Evolutionary conservation across 2,113 vertebrate species (phyloP), one percentile per base, ranked within the genome.

Genomic region (Tachysurus fulvidraco): DNA sequence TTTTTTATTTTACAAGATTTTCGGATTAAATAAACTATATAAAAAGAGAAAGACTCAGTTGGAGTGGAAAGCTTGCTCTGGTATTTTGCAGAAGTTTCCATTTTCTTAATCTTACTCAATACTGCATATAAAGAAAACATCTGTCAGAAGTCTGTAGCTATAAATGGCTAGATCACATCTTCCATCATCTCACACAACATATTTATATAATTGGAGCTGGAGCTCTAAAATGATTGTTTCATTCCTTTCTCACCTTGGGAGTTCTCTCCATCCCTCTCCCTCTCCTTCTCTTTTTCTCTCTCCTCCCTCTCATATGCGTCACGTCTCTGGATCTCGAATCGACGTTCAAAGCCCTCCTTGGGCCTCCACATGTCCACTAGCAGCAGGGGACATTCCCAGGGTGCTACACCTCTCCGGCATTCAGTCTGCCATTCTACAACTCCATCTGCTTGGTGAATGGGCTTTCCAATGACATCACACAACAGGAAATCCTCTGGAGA

Each of bases 351-450:
- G 44, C 97, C 97, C 0, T 96, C 95, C 89, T 97, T 96, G n/a
- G 96, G 97, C 78, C 96, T 95, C 97, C 97, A 98, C 93, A 98
- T 96, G 90, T 98, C 96, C 89, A 97, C 96, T 85, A 98, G 94
- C 90, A 98, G 94, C 89, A 97, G 91, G 36, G 97, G 97, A 87
- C 96, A 96, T 94, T 98, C 97, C 81, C 95, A 93, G 50, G 96
- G 94, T 55, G 96, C 96, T 90, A 97, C 94, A 5, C 94, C 94
- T 92, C 97, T 95, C 88, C 97, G 93, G 89, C 96, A 95, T 88
- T 97, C 96, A 50, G 95, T 96, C 91, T 95, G 94, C 95, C 96
- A 96, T 73, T 93, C 93, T 90, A 95, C 88, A 81, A 91, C 92
- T 88, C 94, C 95, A 91, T 95, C 94, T 92, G 95, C 92, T 89